Evolutionary conservation across 1,140 invertebrate species (phyloP).

Genomic region (Parapsyche elsis): DNA sequence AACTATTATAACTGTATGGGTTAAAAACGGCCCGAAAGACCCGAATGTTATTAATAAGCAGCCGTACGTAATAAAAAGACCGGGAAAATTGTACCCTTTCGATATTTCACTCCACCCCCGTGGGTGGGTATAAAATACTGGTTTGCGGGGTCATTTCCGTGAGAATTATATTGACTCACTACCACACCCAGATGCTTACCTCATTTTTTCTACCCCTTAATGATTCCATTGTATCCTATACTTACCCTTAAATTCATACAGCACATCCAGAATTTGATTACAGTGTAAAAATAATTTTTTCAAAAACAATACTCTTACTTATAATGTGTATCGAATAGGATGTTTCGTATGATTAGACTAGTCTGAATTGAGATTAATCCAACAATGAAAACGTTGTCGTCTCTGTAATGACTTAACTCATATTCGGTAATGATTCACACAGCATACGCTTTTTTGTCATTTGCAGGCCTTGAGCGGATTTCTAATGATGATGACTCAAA

Average conservation of each 20-base stretch:
- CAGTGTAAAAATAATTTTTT: too few relatives aligned
- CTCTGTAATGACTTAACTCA: conserved; percentile 44
- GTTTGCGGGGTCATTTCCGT: conserved; percentile 34
- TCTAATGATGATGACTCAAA: conserved; percentile 98
- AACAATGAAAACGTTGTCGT: conserved; percentile 50
- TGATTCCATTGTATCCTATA: background rate
- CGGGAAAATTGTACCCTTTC: conserved; percentile 42
- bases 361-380: conserved; percentile 33
- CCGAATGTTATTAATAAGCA: conserved; percentile 35
- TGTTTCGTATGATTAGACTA: background rate
- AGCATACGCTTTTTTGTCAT: conserved; percentile 55
- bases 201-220: background rate
- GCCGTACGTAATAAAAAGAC: conserved; percentile 34
- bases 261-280: too few relatives aligned
- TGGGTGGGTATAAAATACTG: conserved; percentile 28
- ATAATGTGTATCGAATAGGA: too few relatives aligned
- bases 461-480: conserved; percentile 95
- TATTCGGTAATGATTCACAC: conserved; percentile 43
- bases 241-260: background rate
- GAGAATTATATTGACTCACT: conserved; percentile 22
- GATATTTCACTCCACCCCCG: conserved; percentile 14
- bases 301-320: too few relatives aligned
- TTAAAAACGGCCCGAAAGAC: conserved; percentile 31
- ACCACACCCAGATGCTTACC: background rate
- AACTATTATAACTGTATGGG: conserved; percentile 39